Evolutionary conservation across 2,113 vertebrate species (phyloP), one percentile per base, ranked within the genome.

Genomic region (Pyrgilauda ruficollis): DNA sequence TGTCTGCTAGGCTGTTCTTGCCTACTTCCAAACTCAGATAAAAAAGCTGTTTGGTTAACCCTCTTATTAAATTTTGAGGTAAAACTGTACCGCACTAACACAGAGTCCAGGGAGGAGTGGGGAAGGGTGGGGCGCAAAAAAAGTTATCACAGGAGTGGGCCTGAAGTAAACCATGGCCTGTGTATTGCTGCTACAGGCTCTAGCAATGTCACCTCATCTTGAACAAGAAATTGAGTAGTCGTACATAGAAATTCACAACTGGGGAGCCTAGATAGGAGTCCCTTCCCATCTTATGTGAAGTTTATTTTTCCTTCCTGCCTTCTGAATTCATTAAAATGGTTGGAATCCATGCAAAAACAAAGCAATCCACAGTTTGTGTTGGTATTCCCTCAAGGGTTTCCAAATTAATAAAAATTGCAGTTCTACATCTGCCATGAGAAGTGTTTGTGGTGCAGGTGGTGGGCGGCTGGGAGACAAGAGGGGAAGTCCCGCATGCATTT

Each of bases 271-370:
- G 22, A 62, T 78, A 37, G 30, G 7, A 11, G 6, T 56, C 9
- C 7, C 28, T 85, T 72, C 75, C 53, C 44, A 47, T n/a, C 33
- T 53, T 61, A 13, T 43, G 62, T 1, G 2, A 52, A 17, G 15
- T 28, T 90, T 79, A 18, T 44, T 86, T 61, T 67, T 39, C 10
- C 19, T 76, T 85, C 35, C 17, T 52, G 10, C 13, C 7, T 83
- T 88, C 50, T 62, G 3, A 6, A 46, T n/a, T 58, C n/a, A 81
- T 58, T 16, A 8, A 90, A 84, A 39, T 37, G 24, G 6, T 70
- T 2, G 1, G 37, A 81, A 58, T 62, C 33, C n/a, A 44, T 0
- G 0, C 30, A 55, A 62, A 87, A 78, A 6, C 6, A 52, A 70
- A 63, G 31, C 16, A 49, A 66, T 3, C 12, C 21, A 31, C 11